Evolutionary conservation across 2,797 vertebrate species (phyloP).

Genomic region (Pteronotus mesoamericanus): DNA sequence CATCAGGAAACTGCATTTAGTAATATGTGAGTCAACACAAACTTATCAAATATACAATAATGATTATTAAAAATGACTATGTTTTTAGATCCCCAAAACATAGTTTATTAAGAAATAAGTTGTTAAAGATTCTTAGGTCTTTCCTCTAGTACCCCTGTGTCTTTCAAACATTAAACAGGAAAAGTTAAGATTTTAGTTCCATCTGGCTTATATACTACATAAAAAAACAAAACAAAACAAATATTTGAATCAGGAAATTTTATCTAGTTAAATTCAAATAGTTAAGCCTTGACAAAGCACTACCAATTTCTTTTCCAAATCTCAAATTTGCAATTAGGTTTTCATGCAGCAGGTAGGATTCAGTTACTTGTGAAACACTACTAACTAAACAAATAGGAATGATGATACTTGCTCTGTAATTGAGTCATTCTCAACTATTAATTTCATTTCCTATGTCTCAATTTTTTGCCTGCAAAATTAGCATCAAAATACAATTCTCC

Average conservation of each 20-base stretch:
- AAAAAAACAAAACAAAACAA: neutral
- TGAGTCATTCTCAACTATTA: neutral
- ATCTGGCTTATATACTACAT: neutral
- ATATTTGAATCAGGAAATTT: neutral
- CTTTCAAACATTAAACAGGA: neutral
- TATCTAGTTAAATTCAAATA: neutral
- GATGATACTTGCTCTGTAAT: neutral
- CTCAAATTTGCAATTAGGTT: neutral
- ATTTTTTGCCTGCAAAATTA: neutral
- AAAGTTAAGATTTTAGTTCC: neutral
- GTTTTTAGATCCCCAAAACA: neutral
- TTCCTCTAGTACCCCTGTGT: neutral
- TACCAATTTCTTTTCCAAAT: neutral
- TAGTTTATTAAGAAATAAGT: neutral
- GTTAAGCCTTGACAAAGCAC: neutral
- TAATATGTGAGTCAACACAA: neutral
- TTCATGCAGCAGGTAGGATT: neutral
- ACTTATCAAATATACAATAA: slow-evolving; percentile 1
- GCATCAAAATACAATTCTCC: neutral
- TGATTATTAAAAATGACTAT: neutral
- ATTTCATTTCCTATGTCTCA: slow-evolving; percentile 5
- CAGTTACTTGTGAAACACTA: neutral
- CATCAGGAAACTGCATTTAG: neutral
- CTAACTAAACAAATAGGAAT: neutral
- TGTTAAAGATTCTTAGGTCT: neutral